Base-by-base conservation (phyloP, 2,888 invertebrate genomes). In the Gonocerus acuteangulatus region DNA sequence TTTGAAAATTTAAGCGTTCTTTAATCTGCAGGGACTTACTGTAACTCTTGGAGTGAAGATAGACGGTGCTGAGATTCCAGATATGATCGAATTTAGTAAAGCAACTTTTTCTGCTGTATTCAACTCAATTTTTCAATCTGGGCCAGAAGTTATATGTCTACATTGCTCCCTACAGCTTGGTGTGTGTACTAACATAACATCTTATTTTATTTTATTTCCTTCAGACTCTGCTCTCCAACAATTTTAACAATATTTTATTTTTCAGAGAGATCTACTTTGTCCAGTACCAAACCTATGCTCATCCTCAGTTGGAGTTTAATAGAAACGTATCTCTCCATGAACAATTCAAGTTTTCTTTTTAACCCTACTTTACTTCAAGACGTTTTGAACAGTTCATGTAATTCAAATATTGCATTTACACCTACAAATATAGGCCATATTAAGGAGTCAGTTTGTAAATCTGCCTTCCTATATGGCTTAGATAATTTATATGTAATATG, bases 281-380 rank as follows among this genome's bases (percentile, higher is more conserved):
- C 82, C 62, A 81, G 82, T 0, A 85, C 86, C 0, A 79, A 81
- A 69, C 78, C 84, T 6, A 82, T 85, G 62, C 73, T 86, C 61
- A 76, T 81, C 69, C 76, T 82, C 0, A 79, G 81, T 0, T 71
- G 69, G 32, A 74, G 80, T 42, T 79, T 85, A 36, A 34, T 73
- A 27, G 45, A 62, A 23, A 59, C 62, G 16, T 62, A 60, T n/a
- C 11, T 65, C 16, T 54, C 56, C n/a, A 42, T 44, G n/a, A 54
- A 42, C 22, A 34, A 36, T 11, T 54, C 54, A 1, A 62, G 48
- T 16, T 11, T 27, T 15, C 42, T 62, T 11, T 54, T 47, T 34
- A 58, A 54, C 23, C 36, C 64, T n/a, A 48, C 62, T 9, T 16
- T 64, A 1, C 48, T 60, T 47, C 62, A 61, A 15, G 64, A 64